These are phyloP conservation scores for Lophochroa leadbeateri DNA, from an alignment of 2,113 vertebrate species.

Conservation along the genomic window DNA sequence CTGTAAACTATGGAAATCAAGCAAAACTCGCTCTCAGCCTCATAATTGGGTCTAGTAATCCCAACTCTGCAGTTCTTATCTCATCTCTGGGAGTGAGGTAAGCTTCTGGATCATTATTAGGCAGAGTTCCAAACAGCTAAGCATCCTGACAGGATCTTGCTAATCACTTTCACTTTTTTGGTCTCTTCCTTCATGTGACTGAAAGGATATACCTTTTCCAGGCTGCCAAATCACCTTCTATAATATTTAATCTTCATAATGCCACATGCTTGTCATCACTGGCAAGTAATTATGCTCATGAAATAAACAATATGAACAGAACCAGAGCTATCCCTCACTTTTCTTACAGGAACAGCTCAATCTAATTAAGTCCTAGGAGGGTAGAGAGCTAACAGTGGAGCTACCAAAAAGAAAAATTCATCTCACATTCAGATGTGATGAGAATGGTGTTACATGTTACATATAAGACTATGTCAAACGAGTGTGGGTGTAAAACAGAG, in stretches of 20 bases:
- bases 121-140: background rate
- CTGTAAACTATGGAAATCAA: background rate
- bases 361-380: conserved; percentile 13
- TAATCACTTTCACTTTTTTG: background rate
- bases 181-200: background rate
- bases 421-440: background rate
- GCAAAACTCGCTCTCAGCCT: background rate
- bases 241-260: background rate
- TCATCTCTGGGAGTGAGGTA: background rate
- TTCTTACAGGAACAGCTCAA: background rate
- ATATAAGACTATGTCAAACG: background rate
- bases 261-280: background rate
- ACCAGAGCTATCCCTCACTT: background rate
- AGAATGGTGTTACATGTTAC: background rate
- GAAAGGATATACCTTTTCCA: background rate
- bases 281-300: background rate
- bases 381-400: background rate
- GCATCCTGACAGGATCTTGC: rapidly evolving
- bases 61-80: background rate
- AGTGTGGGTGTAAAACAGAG: background rate
- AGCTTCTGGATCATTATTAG: background rate
- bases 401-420: background rate
- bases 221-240: background rate
- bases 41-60: background rate
- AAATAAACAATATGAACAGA: background rate